phyloP scores from a whole-genome alignment of 1,140 invertebrate species.

The Rhopalosiphum padi region DNA sequence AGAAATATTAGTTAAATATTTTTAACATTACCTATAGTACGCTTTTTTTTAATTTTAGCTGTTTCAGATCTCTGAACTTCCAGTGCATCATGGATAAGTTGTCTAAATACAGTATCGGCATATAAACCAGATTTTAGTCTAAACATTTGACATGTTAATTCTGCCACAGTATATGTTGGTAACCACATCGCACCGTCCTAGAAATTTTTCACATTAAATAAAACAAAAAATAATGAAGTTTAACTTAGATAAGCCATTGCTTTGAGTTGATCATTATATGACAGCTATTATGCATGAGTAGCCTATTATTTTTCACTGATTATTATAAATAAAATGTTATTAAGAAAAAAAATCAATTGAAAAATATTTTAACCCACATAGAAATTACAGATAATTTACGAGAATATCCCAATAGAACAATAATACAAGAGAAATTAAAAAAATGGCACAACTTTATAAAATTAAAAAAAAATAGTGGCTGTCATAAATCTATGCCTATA shows the following conservation, averaged over 20 bases:
- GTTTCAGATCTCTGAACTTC: conserved; percentile 2
- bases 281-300: too few species aligned
- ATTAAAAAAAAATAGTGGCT: too few species aligned
- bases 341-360: too few species aligned
- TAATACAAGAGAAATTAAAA: too few species aligned
- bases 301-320: too few species aligned
- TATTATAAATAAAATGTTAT: too few species aligned
- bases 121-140: conserved; percentile 31
- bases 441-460: too few species aligned
- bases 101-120: conserved; percentile 12
- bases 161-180: conserved; percentile 35
- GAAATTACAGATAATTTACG: too few species aligned
- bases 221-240: not conserved
- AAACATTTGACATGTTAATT: conserved; percentile 13
- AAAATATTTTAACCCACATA: too few species aligned
- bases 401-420: too few species aligned
- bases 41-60: conserved; percentile 10
- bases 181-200: conserved; percentile 39
- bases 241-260: not conserved
- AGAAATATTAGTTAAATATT: not conserved
- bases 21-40: not conserved
- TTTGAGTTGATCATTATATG: too few species aligned
- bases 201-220: not conserved
- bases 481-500: too few species aligned
- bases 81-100: not conserved